Percentiles rank a stretch among this genome's conserved stretches.
phyloP scores from a whole-genome alignment of 2,797 vertebrate genomes.

The Dryobates pubescens region DNA sequence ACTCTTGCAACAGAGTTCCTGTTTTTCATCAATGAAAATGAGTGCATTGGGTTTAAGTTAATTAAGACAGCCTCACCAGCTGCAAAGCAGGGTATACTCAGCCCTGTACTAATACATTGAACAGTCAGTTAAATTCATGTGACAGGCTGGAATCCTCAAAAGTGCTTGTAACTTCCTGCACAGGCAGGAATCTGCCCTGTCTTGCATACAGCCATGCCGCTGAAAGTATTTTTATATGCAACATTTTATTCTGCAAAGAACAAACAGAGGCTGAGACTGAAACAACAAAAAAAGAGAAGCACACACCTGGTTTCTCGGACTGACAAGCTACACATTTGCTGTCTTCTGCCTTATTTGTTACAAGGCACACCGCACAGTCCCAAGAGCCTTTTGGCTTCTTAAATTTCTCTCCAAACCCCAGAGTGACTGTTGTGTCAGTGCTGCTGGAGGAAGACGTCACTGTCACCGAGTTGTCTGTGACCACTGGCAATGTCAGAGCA shows the following conservation, averaged over 20 bases:
- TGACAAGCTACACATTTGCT: conserved; percentile 90
- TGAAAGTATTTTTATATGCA: neutral
- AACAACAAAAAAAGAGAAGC: neutral
- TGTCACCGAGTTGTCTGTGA: conserved; percentile 75
- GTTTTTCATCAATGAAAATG: neutral
- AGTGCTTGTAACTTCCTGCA: neutral
- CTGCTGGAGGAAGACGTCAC: conserved; percentile 71
- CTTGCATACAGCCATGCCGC: neutral
- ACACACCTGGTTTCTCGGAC: conserved; percentile 89
- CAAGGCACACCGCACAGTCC: conserved; percentile 89
- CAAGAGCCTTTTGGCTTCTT: conserved; percentile 91
- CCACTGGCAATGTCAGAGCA: conserved; percentile 81
- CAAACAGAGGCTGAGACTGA: neutral
- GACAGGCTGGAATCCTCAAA: neutral
- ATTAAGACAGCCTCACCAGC: neutral
- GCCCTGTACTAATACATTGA: neutral
- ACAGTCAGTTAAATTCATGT: neutral
- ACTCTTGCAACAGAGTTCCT: neutral
- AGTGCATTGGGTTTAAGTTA: neutral
- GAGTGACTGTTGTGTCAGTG: conserved; percentile 66
- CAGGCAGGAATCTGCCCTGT: neutral
- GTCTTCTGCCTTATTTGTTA: conserved; percentile 90
- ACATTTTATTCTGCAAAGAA: neutral
- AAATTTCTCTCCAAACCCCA: conserved; percentile 91
- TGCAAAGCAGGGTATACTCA: neutral